phyloP scores from a whole-genome alignment of 2,888 invertebrate species.

The Nomada hirtipes region DNA sequence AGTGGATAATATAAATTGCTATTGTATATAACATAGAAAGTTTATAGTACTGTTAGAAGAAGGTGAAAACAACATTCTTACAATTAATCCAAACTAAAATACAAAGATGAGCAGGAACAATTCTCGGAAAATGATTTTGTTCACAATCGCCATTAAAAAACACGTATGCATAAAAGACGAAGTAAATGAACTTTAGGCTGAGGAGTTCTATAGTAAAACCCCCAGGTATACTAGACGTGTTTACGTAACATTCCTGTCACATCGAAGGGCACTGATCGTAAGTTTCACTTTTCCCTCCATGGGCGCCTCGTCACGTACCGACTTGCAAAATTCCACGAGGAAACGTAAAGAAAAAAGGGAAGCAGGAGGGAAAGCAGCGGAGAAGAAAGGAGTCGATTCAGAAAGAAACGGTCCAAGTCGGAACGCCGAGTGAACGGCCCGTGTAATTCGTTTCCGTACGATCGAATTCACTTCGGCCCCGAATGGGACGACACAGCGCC shows the following conservation, averaged over 20 bases:
- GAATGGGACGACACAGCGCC: slow-evolving; percentile 63
- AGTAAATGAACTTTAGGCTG: no score
- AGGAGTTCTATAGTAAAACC: no score
- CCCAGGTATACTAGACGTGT: not conserved
- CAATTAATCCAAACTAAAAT: no score
- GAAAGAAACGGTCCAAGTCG: slow-evolving; percentile 55
- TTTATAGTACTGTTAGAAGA: no score
- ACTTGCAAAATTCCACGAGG: slow-evolving; percentile 49
- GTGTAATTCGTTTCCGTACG: slow-evolving; percentile 79
- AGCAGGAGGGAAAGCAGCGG: slow-evolving; percentile 32
- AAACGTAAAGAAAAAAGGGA: not conserved
- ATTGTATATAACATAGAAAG: no score
- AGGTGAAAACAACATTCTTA: no score
- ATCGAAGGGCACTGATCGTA: not conserved
- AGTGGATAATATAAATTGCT: no score
- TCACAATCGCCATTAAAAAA: no score
- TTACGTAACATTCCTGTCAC: not conserved
- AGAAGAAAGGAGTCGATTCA: slow-evolving; percentile 41
- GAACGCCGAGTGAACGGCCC: slow-evolving; percentile 75
- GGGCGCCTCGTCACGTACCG: slow-evolving; percentile 51
- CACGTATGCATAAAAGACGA: no score
- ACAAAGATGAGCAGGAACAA: no score
- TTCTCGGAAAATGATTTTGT: no score
- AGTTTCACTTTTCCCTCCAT: slow-evolving; percentile 1
- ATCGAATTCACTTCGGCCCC: slow-evolving; percentile 70